Conservation (phyloP, 2,113 vertebrate species). For the Callaeas wilsoni region DNA sequence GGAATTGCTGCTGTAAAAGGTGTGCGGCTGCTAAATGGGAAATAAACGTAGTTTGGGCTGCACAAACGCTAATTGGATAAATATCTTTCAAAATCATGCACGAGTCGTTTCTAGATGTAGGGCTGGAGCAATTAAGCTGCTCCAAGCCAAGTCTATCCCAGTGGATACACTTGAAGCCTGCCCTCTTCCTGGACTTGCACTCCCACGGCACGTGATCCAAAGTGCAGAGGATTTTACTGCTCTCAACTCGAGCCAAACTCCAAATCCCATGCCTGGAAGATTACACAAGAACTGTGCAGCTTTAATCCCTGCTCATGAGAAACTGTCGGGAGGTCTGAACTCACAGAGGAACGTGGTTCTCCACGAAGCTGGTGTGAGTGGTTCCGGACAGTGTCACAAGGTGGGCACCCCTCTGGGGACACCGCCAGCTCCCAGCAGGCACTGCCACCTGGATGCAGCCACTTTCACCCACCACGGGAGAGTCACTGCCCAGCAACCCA, state of each 20-base stretch:
- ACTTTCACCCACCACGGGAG: neutral
- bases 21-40: neutral
- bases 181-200: neutral
- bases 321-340: neutral
- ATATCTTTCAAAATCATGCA: neutral
- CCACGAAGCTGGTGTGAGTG: neutral
- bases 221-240: neutral
- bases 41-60: neutral
- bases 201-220: neutral
- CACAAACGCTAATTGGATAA: neutral
- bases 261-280: neutral
- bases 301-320: neutral
- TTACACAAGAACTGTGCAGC: neutral
- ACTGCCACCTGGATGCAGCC: neutral
- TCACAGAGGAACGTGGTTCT: rapidly evolving
- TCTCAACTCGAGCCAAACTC: neutral
- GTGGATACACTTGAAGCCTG: neutral
- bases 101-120: neutral
- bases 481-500: neutral
- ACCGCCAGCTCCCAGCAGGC: neutral
- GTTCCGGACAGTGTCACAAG: neutral
- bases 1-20: neutral
- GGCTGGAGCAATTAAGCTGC: neutral
- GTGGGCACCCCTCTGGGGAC: neutral
- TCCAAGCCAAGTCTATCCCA: neutral